A percentile compares a stretch with the other conserved stretches of the same genome.
These are phyloP conservation scores for Hirtodrosophila duncani DNA, from an alignment of 2,888 invertebrate genomes.

Conservation along the genomic window DNA sequence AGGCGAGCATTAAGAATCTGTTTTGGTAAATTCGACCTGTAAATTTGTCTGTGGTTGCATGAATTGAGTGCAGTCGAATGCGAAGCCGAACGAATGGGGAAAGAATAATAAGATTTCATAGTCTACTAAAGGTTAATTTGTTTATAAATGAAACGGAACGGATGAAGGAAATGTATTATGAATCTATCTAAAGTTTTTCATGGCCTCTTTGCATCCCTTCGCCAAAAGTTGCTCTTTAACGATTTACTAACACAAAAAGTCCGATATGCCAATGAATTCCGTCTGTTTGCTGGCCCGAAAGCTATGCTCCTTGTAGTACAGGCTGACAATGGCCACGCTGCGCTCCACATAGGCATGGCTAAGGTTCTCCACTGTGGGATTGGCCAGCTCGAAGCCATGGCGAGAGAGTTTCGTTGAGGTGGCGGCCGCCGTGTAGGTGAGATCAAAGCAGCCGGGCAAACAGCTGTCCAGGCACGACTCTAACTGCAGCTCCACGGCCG, in stretches of 20 bases:
- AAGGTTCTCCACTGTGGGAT: constrained; percentile 37
- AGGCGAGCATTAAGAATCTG: too few species aligned
- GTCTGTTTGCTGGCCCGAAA: constrained; percentile 86
- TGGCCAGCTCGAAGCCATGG: constrained; percentile 51
- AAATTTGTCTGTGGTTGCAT: too few species aligned
- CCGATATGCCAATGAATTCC: constrained; percentile 88
- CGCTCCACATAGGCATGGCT: constrained; percentile 66
- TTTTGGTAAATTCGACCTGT: too few species aligned
- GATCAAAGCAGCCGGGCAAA: constrained; percentile 85
- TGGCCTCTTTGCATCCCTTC: neutral
- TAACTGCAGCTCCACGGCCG: constrained; percentile 48
- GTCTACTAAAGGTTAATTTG: too few species aligned
- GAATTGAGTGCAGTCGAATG: too few species aligned
- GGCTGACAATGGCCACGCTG: constrained; percentile 86
- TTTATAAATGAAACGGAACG: too few species aligned
- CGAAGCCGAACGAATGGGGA: too few species aligned
- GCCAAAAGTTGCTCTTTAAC: too few species aligned
- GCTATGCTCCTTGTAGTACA: constrained; percentile 85
- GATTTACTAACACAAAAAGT: constrained; percentile 85
- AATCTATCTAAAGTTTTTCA: too few species aligned
- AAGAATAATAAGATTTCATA: too few species aligned
- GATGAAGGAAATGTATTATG: too few species aligned
- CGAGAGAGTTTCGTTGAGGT: constrained; percentile 80
- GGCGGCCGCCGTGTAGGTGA: constrained; percentile 82
- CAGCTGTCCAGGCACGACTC: constrained; percentile 79